Evolutionary conservation across 2,888 invertebrate species (phyloP), one percentile per base, ranked within the genome.

Genomic region (Liopterus haemorrhoidalis): DNA sequence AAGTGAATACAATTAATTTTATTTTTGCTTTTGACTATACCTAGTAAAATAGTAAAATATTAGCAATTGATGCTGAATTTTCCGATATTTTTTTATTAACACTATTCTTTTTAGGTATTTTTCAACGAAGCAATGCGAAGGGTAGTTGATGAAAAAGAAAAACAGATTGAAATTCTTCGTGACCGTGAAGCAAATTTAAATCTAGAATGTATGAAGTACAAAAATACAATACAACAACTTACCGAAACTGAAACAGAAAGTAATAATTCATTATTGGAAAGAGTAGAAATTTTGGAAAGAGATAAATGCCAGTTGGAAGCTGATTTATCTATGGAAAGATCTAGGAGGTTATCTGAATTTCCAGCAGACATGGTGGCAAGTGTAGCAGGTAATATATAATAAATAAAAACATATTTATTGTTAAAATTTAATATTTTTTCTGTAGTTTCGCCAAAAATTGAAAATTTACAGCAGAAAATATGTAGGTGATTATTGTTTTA

Each of bases 71-170:
- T n/a, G n/a, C n/a, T n/a, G n/a, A n/a, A n/a, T n/a, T n/a, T n/a
- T n/a, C n/a, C n/a, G n/a, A n/a, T n/a, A n/a, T n/a, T n/a, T n/a
- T n/a, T n/a, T n/a, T n/a, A n/a, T n/a, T n/a, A n/a, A n/a, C n/a
- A n/a, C n/a, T n/a, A n/a, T n/a, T n/a, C n/a, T n/a, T n/a, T n/a
- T n/a, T n/a, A n/a, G n/a, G n/a, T 45, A 67, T 70, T 49, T 76
- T 80, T 58, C 32, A 81, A 79, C 59, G 80, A 81, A 55, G 76
- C 79, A 21, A 70, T 82, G 4, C 76, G 76, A 20, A 73, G 78
- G 14, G 73, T 83, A 36, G 66, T 80, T 8, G 73, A 76, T 2
- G 86, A 85, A 53, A 87, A 85, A 64, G 85, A 87, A 54, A 71
- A 76, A 8, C 78, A 82, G 59, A 66, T 87, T 51, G 82, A 83